Base-by-base conservation (phyloP, 2,888 invertebrate species). In the Melinaea marsaeus region DNA sequence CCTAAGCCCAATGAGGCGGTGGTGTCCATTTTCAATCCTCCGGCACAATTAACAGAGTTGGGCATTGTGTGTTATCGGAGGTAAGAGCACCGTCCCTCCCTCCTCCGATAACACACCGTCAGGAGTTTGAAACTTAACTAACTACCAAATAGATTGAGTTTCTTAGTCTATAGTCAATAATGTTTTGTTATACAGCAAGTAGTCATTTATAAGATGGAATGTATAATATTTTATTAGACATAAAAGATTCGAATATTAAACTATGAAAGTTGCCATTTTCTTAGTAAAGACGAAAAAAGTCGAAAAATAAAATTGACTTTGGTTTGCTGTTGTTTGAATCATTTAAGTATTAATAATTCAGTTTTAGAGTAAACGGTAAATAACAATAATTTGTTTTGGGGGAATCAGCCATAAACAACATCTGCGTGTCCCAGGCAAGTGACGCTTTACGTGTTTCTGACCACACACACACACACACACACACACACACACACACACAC, bases 361-460 rank as follows among this genome's bases (percentile, higher is more conserved):
- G 4, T 13, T 46, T 13, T n/a, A 46, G 1, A n/a, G 46, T n/a
- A 13, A 42, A 13, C 62, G 55, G 62, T 11, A 58, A 58, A 42
- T 22, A 22, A 22, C 22, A 22, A 22, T 22, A 22, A 22, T 22
- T 22, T 22, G 22, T 22, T 22, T 22, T 73, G 77, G 80, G 78
- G 75, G 75, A 77, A 85, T 71, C 63, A 69, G 76, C 84, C 80
- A 87, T 88, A 86, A 88, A 85, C 86, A 85, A 85, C 89, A 89
- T 89, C 88, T 88, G 88, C 78, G 88, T 79, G 83, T 83, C 73
- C 80, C 61, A 51, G 37, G 61, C 58, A 65, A 65, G 63, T 46
- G 46, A 46, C 46, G n/a, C 13, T 9, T 22, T 22, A 22, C 13
- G n/a, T n/a, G 4, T 46, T 46, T 46, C 13, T 46, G 13, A 46